phyloP scores from a whole-genome alignment of 2,797 vertebrate genomes.

The Tamandua tetradactyla region DNA sequence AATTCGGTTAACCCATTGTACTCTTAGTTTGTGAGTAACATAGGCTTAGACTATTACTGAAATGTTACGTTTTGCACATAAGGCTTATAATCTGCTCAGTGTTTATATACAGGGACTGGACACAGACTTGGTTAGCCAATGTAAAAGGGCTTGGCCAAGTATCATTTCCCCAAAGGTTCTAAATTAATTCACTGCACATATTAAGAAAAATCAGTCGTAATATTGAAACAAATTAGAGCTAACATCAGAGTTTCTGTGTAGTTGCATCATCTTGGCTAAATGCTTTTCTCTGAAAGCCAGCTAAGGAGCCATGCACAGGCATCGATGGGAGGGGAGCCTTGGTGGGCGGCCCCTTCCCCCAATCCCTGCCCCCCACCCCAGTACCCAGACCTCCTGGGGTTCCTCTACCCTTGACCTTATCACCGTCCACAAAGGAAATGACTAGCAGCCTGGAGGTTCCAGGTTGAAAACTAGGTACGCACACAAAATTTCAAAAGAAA shows the following conservation, averaged over 20 bases:
- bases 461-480: background rate
- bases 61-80: conserved; percentile 12
- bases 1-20: conserved; percentile 8
- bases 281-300: conserved; percentile 43
- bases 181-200: conserved; percentile 59
- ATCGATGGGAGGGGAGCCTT: conserved; percentile 18
- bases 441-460: background rate
- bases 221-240: conserved; percentile 43
- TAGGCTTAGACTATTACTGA: background rate
- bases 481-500: background rate
- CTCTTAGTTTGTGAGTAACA: background rate
- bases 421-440: background rate
- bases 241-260: conserved; percentile 56
- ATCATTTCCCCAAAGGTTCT: conserved; percentile 14
- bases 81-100: conserved; percentile 42
- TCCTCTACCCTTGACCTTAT: background rate
- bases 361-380: no score
- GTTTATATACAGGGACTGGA: background rate
- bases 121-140: background rate
- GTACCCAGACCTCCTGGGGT: background rate
- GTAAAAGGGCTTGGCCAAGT: conserved; percentile 41
- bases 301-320: conserved; percentile 19
- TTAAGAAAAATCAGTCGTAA: conserved; percentile 50
- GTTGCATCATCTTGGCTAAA: conserved; percentile 47
- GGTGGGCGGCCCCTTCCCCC: background rate